Evolutionary conservation across 2,888 invertebrate genomes (phyloP).

Genomic region (Cephus rjabovi): DNA sequence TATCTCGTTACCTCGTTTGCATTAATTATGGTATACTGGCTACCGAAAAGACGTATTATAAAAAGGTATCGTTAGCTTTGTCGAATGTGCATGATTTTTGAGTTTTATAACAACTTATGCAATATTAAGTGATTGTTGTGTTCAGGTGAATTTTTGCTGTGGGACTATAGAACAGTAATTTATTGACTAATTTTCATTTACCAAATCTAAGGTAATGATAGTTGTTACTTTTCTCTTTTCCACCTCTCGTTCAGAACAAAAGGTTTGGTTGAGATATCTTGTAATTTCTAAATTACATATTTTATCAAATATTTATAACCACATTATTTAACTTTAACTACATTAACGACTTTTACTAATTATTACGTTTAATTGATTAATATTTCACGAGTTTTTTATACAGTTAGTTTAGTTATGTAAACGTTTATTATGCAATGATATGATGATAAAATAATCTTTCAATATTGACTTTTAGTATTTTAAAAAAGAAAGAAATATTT

Average conservation of each 20-base stretch:
- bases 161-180: not conserved
- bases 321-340: not conserved
- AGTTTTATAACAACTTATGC: not conserved
- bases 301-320: not conserved
- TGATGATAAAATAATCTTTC: not conserved
- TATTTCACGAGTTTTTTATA: not conserved
- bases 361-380: not conserved
- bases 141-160: not conserved
- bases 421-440: not conserved
- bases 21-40: slow-evolving; percentile 54
- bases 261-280: not conserved
- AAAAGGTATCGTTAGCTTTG: slow-evolving; percentile 46
- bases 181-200: not conserved
- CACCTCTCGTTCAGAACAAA: not conserved
- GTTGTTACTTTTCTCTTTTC: not conserved
- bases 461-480: not conserved
- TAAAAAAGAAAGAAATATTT: not conserved
- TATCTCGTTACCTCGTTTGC: slow-evolving; percentile 8
- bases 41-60: slow-evolving; percentile 52
- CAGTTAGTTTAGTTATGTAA: not conserved
- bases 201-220: not conserved
- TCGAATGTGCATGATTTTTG: not conserved
- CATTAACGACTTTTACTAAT: not conserved
- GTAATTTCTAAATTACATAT: not conserved
- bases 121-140: not conserved